Conservation (phyloP, 2,113 vertebrate genomes). For the Xiphophorus maculatus region DNA sequence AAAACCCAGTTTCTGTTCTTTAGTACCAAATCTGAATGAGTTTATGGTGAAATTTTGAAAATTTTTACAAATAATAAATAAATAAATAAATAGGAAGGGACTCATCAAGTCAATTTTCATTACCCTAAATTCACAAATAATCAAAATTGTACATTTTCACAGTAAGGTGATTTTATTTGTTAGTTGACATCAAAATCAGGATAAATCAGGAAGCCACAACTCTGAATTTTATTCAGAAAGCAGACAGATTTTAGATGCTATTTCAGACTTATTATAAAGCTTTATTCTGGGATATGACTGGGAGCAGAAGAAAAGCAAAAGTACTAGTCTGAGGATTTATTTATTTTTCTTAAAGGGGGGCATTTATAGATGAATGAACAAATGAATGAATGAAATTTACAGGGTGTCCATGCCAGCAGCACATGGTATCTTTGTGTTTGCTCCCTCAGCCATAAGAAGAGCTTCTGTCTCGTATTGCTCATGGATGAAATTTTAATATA, state of each 20-base stretch:
- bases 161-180: not conserved
- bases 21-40: not conserved
- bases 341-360: not conserved
- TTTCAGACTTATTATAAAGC: not conserved
- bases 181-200: not conserved
- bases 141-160: too few relatives aligned
- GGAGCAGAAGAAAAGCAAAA: not conserved
- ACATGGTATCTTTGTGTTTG: not conserved
- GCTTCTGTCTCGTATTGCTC: not conserved
- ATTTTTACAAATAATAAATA: too few relatives aligned
- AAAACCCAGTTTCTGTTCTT: not conserved
- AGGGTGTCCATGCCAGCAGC: not conserved
- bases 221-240: not conserved
- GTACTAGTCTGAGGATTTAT: not conserved
- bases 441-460: not conserved
- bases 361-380: not conserved
- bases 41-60: too few relatives aligned
- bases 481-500: slow-evolving; percentile 2
- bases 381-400: not conserved
- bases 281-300: not conserved
- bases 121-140: not conserved
- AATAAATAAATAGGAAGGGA: too few relatives aligned
- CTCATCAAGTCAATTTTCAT: not conserved
- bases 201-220: not conserved
- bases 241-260: not conserved